Conservation (phyloP, 2,888 invertebrate species). For the Oligia fasciuncula region DNA sequence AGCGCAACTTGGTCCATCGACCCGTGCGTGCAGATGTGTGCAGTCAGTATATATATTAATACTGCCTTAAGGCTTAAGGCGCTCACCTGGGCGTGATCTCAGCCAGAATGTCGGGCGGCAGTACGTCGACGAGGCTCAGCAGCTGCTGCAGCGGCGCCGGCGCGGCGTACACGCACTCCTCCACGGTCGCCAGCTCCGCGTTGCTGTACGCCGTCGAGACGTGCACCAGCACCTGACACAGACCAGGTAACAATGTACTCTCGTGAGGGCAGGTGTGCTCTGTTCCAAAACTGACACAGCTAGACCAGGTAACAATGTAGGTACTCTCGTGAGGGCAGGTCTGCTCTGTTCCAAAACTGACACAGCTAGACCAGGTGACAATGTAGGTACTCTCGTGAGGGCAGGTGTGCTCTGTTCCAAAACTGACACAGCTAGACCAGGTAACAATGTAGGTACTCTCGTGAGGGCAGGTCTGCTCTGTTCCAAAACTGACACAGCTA, state of each 20-base stretch:
- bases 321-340: neutral
- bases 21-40: neutral
- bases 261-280: neutral
- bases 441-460: neutral
- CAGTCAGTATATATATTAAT: too few species aligned
- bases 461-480: neutral
- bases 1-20: neutral
- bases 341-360: conserved; percentile 72
- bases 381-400: neutral
- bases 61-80: too few species aligned
- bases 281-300: too few species aligned
- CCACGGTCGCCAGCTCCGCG: conserved; percentile 92
- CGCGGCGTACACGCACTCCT: conserved; percentile 93
- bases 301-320: neutral
- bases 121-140: conserved; percentile 91
- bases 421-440: conserved; percentile 72
- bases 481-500: conserved; percentile 72
- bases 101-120: conserved; percentile 88
- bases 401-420: too few species aligned
- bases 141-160: conserved; percentile 91
- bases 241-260: neutral
- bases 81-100: conserved; percentile 90
- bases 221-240: conserved; percentile 92
- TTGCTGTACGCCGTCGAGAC: conserved; percentile 97
- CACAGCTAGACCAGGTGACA: neutral